A percentile compares a stretch with the other conserved stretches of the same genome.
phyloP scores from a whole-genome alignment of 2,797 vertebrate genomes.

The Sciaenops ocellatus region DNA sequence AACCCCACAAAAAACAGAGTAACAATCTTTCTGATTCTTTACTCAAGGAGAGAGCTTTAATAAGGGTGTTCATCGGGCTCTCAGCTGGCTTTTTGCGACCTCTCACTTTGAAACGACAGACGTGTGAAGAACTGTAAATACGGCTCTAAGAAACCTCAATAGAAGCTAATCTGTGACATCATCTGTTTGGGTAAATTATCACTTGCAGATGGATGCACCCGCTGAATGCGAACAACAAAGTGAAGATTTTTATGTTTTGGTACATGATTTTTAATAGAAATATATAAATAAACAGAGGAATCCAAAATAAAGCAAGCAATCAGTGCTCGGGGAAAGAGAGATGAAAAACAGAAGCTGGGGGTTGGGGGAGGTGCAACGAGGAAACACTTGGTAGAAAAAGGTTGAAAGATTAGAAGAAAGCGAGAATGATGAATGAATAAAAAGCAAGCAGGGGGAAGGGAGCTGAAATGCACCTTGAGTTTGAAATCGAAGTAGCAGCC shows the following conservation, averaged over 20 bases:
- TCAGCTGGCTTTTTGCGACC: slow-evolving; percentile 30
- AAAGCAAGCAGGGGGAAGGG: slow-evolving; percentile 11
- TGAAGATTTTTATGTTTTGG: slow-evolving; percentile 41
- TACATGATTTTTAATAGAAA: slow-evolving; percentile 44
- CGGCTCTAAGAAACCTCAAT: slow-evolving; percentile 39
- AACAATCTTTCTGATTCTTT: slow-evolving; percentile 21
- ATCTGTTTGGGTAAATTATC: slow-evolving; percentile 62
- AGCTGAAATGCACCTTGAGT: slow-evolving; percentile 87
- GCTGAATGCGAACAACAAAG: slow-evolving; percentile 41
- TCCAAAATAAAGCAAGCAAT: slow-evolving; percentile 51
- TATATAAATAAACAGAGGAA: slow-evolving; percentile 38
- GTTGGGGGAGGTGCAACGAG: not conserved
- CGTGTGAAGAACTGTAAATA: slow-evolving; percentile 39
- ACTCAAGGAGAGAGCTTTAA: slow-evolving; percentile 29
- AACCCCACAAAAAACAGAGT: slow-evolving; percentile 10
- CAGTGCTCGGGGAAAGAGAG: slow-evolving; percentile 29
- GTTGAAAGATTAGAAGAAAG: slow-evolving; percentile 45
- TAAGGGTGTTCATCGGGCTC: slow-evolving; percentile 21
- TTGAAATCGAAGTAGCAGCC: slow-evolving; percentile 94
- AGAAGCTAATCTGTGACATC: slow-evolving; percentile 43
- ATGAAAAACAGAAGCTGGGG: slow-evolving; percentile 43
- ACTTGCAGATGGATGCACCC: slow-evolving; percentile 31
- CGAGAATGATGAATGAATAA: slow-evolving; percentile 50
- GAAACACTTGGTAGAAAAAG: slow-evolving; percentile 22
- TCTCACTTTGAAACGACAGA: slow-evolving; percentile 32